Percentiles rank a stretch among this genome's conserved stretches.
Evolutionary conservation across 2,113 vertebrate genomes (phyloP).

Genomic region (Manacus vitellinus): DNA sequence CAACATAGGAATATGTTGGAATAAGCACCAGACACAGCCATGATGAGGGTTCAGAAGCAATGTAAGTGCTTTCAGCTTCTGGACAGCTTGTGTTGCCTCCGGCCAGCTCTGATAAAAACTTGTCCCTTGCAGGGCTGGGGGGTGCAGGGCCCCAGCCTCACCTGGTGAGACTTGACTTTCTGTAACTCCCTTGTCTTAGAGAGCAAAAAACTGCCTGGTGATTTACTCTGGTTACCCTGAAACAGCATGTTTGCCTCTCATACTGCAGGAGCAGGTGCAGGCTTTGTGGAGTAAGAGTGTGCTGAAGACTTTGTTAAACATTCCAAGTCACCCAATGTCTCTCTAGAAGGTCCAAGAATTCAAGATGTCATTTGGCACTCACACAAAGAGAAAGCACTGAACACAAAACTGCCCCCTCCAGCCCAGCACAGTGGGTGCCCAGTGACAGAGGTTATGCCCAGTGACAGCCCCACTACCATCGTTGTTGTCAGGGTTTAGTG

Average conservation of each 20-base stretch:
- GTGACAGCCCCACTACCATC: accelerated
- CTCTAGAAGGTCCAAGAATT: not conserved
- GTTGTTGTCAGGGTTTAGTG: not conserved
- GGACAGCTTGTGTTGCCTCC: not conserved
- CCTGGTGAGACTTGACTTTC: not conserved
- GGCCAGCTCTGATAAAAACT: not conserved
- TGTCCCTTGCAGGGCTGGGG: not conserved
- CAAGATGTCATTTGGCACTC: not conserved
- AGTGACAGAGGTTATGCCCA: accelerated
- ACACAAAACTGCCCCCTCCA: not conserved
- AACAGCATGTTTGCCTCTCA: not conserved
- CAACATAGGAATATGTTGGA: not conserved
- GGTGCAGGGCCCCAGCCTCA: not conserved
- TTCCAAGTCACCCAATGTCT: not conserved
- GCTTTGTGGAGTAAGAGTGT: not conserved
- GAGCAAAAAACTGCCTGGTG: not conserved
- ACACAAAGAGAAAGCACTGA: not conserved
- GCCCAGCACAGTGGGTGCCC: not conserved
- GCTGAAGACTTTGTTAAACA: not conserved
- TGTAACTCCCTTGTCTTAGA: not conserved
- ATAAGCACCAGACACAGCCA: accelerated
- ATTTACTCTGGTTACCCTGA: not conserved
- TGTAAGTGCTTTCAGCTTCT: not conserved
- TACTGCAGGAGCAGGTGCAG: not conserved
- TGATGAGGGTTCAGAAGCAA: not conserved